Percentiles rank a stretch among this genome's conserved stretches.
phyloP scores from a whole-genome alignment of 2,113 vertebrate genomes.

The Bothrops jararaca region DNA sequence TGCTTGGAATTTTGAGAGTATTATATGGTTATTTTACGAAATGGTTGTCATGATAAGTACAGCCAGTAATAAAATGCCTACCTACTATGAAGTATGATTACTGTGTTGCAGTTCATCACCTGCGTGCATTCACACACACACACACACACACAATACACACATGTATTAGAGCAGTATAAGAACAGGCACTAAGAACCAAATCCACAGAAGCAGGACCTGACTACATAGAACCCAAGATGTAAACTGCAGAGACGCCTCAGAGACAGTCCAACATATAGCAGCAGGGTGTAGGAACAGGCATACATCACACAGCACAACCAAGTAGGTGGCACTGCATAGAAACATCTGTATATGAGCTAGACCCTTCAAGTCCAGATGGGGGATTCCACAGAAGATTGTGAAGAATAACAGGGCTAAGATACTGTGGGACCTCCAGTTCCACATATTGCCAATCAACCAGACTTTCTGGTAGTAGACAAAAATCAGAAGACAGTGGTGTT shows the following conservation, averaged over 20 bases:
- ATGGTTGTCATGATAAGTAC: neutral
- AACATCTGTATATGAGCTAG: neutral
- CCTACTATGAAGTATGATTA: neutral
- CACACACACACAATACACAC: neutral
- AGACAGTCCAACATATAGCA: neutral
- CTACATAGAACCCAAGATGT: neutral
- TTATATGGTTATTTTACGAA: neutral
- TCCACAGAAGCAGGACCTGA: neutral
- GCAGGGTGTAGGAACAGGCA: neutral
- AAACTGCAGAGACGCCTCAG: neutral
- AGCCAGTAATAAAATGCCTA: neutral
- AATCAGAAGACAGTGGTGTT: too few relatives aligned
- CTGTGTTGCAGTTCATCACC: neutral
- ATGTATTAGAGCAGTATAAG: neutral
- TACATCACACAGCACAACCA: neutral
- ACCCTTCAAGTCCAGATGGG: too few relatives aligned
- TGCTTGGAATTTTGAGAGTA: neutral
- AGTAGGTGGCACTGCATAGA: neutral
- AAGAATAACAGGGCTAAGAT: too few relatives aligned
- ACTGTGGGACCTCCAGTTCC: too few relatives aligned
- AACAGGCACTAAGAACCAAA: neutral
- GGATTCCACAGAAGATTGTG: too few relatives aligned
- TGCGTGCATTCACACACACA: accelerated
- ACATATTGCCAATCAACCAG: too few relatives aligned
- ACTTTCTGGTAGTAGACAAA: too few relatives aligned